phyloP scores from a whole-genome alignment of 2,797 vertebrate species.

The Pteronotus mesoamericanus region DNA sequence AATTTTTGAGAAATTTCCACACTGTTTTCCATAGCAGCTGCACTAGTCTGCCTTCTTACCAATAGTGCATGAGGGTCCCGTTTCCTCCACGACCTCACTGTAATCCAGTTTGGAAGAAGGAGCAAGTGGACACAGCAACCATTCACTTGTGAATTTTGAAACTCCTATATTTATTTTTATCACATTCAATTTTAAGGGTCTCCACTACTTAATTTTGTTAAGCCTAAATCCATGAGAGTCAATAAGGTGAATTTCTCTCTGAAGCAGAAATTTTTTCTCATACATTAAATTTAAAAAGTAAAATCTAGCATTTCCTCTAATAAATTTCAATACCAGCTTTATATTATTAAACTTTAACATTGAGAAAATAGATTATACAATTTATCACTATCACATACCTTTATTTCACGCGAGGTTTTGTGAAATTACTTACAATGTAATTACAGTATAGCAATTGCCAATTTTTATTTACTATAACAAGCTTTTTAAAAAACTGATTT shows the following conservation, averaged over 20 bases:
- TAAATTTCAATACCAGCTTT: background rate
- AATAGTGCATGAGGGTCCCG: background rate
- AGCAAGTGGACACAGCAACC: no score
- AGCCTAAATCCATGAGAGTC: background rate
- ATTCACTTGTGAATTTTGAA: no score
- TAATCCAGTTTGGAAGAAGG: no score
- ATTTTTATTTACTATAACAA: conserved; percentile 12
- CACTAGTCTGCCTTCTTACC: no score
- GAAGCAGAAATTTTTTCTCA: background rate
- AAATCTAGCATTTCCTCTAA: background rate
- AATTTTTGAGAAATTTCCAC: no score
- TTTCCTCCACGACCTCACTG: background rate
- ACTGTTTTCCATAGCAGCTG: no score
- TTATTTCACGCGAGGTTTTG: background rate
- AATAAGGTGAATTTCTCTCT: background rate
- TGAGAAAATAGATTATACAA: background rate
- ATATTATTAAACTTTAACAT: conserved; percentile 20
- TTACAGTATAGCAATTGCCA: background rate
- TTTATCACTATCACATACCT: background rate
- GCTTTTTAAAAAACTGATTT: background rate
- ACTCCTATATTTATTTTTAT: background rate
- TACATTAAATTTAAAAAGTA: background rate
- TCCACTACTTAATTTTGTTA: background rate
- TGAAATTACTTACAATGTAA: conserved; percentile 40
- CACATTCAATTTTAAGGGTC: background rate